Base-by-base conservation (phyloP, 2,888 invertebrate species). In the Dynastes hyllus region DNA sequence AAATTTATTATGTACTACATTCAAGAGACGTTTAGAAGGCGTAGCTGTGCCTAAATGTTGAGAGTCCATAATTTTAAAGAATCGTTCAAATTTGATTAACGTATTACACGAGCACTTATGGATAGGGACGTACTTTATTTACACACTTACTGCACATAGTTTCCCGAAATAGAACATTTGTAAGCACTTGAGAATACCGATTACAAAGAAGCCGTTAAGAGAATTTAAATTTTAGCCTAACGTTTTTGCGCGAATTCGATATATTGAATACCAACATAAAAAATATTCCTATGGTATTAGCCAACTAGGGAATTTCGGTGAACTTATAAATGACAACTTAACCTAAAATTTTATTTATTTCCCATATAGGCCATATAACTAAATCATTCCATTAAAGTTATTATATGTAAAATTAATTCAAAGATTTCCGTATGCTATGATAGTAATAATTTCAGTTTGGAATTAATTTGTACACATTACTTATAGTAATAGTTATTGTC, bases 61-160 rank as follows among this genome's bases (percentile, higher is more conserved):
- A n/a, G 78, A 55, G 67, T 81, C 81, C 80, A 81, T 80, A 55
- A 66, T 76, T 81, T 75, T 69, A 83, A 55, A 82, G 78, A 65
- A 27, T 13, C 27, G 11, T 70, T 53, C n/a, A 78, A 80, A 78
- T 80, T 82, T 37, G 81, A 80, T 55, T 84, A 83, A 51, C 55
- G 51, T 78, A 75, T 78, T 73, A 66, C 76, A 79, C 78, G 2
- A 63, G 50, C 45, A 58, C 29, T 50, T 51, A 51, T 69, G 9
- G 13, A 22, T 51, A 29, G 1, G 9, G 27, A 29, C 27, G 51
- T 55, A 37, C 1, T 55, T 71, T 55, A 9, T 65, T n/a, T n/a
- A 58, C 6, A 53, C 66, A 67, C 50, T 61, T 61, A 37, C 55
- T 69, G 16, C 40, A 63, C 73, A 75, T 75, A 27, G 11, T 75